Base-by-base conservation (phyloP, 2,113 vertebrate genomes). In the Catagonus wagneri region DNA sequence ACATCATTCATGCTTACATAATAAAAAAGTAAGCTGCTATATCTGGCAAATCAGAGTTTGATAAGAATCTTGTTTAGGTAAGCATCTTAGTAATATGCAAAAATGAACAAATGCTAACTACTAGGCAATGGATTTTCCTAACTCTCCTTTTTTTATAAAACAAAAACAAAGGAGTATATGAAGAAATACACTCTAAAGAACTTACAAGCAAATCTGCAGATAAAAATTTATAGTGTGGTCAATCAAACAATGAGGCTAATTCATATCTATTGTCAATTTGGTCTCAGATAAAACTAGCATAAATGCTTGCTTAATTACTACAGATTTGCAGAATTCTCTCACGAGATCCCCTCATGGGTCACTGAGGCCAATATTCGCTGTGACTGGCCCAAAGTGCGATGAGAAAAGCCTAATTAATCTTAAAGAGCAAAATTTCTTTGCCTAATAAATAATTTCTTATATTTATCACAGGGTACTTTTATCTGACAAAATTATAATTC, bases 181-280 rank as follows among this genome's bases (percentile, higher is more conserved):
- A 83, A 92, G 80, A 79, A 16, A 92, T 25, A 68, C 1, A 74
- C 20, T n/a, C 58, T 68, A 68, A 90, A 71, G 29, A 71, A 93
- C 3, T 14, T 68, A 83, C 71, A 83, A 80, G 36, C 23, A 65
- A 29, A 86, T 11, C 8, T 89, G 10, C 2, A 92, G n/a, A 52
- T 25, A 89, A 89, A 90, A 96, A 54, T 13, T 7, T 29, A 86
- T 0, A 89, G 60, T 50, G 72, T 68, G 16, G 32, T n/a, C n/a
- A 75, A 85, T n/a, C 66, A 96, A 89, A 83, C 22, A 95, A 92
- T 85, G 36, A 89, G 63, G 39, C 50, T 90, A 94, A 84, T 15
- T 76, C 61, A 17, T 23, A 91, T 56, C 58, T 71, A 83, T 10
- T 23, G 44, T 66, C 61, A 78, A 72, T 56, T 11, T 74, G 27